These are phyloP conservation scores for Oithona nana DNA, from an alignment of 2,888 invertebrate species.

Conservation along the genomic window DNA sequence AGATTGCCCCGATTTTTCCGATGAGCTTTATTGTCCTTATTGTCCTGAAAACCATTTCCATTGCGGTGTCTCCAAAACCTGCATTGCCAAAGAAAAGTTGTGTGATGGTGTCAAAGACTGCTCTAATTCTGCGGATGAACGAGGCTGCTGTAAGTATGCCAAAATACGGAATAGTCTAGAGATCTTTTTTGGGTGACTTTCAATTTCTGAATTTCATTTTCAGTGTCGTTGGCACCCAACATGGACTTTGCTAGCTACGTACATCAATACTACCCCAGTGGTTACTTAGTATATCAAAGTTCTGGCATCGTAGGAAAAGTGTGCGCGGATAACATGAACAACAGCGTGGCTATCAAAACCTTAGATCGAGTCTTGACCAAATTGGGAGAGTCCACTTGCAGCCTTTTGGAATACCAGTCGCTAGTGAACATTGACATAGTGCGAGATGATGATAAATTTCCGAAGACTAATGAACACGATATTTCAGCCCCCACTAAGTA, in stretches of 20 bases:
- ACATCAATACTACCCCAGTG: constrained; percentile 6
- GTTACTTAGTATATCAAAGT: constrained; percentile 2
- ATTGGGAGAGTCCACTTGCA: not conserved
- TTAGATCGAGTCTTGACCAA: not conserved
- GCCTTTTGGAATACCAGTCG: not conserved
- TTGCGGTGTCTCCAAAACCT: constrained; percentile 50
- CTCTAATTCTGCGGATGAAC: constrained; percentile 65
- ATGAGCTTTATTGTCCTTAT: constrained; percentile 51
- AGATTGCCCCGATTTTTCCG: constrained; percentile 57
- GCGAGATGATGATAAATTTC: no score
- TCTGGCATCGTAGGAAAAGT: constrained; percentile 3
- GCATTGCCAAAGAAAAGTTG: constrained; percentile 46
- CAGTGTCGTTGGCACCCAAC: constrained; percentile 8
- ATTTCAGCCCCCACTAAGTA: not conserved
- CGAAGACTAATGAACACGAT: not conserved
- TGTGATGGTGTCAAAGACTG: constrained; percentile 68
- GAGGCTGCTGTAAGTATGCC: constrained; percentile 54
- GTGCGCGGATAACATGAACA: constrained; percentile 6
- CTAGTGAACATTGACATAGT: not conserved
- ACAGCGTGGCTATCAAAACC: not conserved
- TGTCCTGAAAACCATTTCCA: constrained; percentile 51
- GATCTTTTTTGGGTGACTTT: not conserved
- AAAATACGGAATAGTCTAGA: not conserved
- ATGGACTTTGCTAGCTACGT: not conserved
- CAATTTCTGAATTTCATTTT: not conserved